Evolutionary conservation across 2,888 invertebrate genomes (phyloP).

Genomic region (Cristatella mucedo): DNA sequence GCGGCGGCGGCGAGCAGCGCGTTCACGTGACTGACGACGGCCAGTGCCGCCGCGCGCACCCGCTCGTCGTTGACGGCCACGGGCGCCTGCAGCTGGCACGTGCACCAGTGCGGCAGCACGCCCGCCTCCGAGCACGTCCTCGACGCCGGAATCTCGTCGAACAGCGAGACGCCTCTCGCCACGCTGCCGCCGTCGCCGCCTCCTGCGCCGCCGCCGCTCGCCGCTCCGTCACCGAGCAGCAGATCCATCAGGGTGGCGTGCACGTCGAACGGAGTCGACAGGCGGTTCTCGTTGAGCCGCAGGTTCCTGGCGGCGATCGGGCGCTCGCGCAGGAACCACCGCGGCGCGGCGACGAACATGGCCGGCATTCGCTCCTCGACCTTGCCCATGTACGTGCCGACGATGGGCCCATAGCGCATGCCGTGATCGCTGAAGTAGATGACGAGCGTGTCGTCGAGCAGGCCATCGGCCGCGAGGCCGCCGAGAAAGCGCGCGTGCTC

Average conservation of each 20-base stretch:
- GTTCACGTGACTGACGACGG: conserved; percentile 53
- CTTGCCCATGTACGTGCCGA: conserved; percentile 57
- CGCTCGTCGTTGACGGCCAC: conserved; percentile 43
- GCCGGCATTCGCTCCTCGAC: conserved; percentile 76
- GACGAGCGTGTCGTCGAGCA: conserved; percentile 22
- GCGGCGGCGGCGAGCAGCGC: conserved; percentile 44
- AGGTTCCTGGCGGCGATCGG: conserved; percentile 46
- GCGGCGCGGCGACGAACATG: conserved; percentile 55
- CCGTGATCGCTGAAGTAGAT: conserved; percentile 67
- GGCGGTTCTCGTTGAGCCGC: conserved; percentile 46
- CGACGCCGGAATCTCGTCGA: conserved; percentile 52
- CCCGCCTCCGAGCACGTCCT: conserved; percentile 61
- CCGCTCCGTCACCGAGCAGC: conserved; percentile 11
- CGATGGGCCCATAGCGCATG: conserved; percentile 65
- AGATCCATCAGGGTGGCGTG: conserved; percentile 62
- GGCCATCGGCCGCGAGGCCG: conserved; percentile 14
- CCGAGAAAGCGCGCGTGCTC: conserved; percentile 1
- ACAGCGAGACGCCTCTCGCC: conserved; percentile 50
- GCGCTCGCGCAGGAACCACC: conserved; percentile 51
- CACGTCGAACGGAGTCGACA: conserved; percentile 71
- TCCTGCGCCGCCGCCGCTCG: too few relatives aligned
- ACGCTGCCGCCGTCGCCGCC: conserved; percentile 14
- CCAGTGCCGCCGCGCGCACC: conserved; percentile 46
- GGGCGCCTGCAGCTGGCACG: conserved; percentile 55
- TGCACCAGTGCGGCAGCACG: conserved; percentile 72